Percentiles rank a stretch among this genome's conserved stretches.
These are phyloP conservation scores for Epistrophe eligans DNA, from an alignment of 2,888 invertebrate genomes.

Conservation along the genomic window DNA sequence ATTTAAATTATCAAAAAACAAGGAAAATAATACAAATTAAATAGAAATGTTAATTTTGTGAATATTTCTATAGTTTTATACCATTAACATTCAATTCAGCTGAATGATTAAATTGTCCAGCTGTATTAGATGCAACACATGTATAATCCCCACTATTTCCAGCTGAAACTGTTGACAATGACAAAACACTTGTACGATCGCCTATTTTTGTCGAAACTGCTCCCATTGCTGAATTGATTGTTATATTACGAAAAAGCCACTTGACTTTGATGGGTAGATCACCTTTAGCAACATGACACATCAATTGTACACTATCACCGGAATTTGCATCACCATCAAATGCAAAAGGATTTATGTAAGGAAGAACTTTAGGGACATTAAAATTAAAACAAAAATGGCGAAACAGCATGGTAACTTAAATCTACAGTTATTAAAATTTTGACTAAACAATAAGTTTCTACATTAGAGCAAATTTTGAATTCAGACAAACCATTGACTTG, in stretches of 20 bases:
- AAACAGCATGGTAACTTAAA: constrained; percentile 47
- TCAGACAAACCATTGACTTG: constrained; percentile 85
- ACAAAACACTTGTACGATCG: constrained; percentile 87
- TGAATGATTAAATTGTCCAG: constrained; percentile 86
- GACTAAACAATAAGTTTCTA: constrained; percentile 2
- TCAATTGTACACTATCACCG: constrained; percentile 87
- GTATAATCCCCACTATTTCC: constrained; percentile 88
- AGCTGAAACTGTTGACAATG: constrained; percentile 89
- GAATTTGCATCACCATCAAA: constrained; percentile 86
- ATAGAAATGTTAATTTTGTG: constrained; percentile 48
- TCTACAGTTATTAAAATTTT: not conserved
- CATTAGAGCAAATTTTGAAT: not conserved
- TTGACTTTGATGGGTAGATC: constrained; percentile 87
- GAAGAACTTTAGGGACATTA: constrained; percentile 85
- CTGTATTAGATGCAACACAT: constrained; percentile 86
- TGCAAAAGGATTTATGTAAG: constrained; percentile 85
- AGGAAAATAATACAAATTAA: not conserved
- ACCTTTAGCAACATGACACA: constrained; percentile 86
- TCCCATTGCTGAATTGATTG: constrained; percentile 84
- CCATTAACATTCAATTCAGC: constrained; percentile 87
- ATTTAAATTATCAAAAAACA: constrained; percentile 31
- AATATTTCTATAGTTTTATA: constrained; percentile 83
- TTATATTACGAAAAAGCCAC: constrained; percentile 85
- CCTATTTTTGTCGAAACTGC: constrained; percentile 87
- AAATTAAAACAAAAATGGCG: constrained; percentile 62